These are phyloP conservation scores for Drosophila carrolli DNA, from an alignment of 1,140 invertebrate genomes.

Conservation along the genomic window DNA sequence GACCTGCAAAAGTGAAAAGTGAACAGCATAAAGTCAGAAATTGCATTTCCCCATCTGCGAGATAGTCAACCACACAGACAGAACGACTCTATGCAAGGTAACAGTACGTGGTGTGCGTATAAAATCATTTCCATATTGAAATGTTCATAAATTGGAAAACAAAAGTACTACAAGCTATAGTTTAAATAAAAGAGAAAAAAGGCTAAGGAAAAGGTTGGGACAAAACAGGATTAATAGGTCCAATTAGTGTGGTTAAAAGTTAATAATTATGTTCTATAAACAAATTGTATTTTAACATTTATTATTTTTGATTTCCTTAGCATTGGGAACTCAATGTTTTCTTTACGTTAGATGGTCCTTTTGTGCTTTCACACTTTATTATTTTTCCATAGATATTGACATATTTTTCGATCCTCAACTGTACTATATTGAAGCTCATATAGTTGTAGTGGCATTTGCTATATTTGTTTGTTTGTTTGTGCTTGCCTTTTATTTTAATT, in stretches of 20 bases:
- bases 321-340: too few relatives aligned
- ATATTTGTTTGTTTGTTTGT: conserved; percentile 39
- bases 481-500: conserved; percentile 79
- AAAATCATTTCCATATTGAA: not conserved
- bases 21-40: conserved; percentile 66
- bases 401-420: conserved; percentile 3
- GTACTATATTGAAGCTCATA: conserved; percentile 12
- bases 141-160: too few relatives aligned
- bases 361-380: too few relatives aligned
- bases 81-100: conserved; percentile 4
- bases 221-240: too few relatives aligned
- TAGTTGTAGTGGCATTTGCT: conserved; percentile 45
- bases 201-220: too few relatives aligned
- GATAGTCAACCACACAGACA: conserved; percentile 24
- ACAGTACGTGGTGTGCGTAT: conserved; percentile 10
- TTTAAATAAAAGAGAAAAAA: too few relatives aligned
- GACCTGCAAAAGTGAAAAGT: conserved; percentile 52
- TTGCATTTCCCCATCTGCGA: conserved; percentile 60
- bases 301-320: too few relatives aligned
- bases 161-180: too few relatives aligned
- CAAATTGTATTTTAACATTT: too few relatives aligned
- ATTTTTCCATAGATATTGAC: not conserved
- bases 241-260: too few relatives aligned
- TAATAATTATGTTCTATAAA: too few relatives aligned
- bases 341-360: fast-evolving